Percentiles rank a stretch among this genome's conserved stretches.
Evolutionary conservation across 2,797 vertebrate species (phyloP).

Genomic region (Brachyalestes nurse): DNA sequence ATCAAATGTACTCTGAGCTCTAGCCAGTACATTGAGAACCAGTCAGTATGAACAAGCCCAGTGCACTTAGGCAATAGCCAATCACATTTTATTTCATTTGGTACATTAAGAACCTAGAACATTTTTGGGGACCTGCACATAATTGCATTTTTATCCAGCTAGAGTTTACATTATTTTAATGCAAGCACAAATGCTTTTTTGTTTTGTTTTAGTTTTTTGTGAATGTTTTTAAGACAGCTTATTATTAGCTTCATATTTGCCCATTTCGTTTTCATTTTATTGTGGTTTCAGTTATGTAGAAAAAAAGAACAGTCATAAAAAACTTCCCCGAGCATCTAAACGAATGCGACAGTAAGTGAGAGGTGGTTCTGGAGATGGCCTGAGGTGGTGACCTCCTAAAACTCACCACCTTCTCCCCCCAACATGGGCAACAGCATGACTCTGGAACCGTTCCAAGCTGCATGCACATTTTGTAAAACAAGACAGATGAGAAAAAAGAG

Average conservation of each 20-base stretch:
- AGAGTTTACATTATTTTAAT: constrained; percentile 65
- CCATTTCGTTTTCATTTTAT: constrained; percentile 38
- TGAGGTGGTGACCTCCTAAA: constrained; percentile 69
- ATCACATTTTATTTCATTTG: constrained; percentile 32
- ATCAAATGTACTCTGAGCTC: constrained; percentile 31
- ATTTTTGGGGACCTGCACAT: constrained; percentile 51
- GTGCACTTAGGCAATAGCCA: constrained; percentile 42
- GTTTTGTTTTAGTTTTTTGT: too few relatives aligned
- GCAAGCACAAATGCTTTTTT: constrained; percentile 93
- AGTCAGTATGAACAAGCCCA: constrained; percentile 29
- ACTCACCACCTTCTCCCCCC: constrained; percentile 80
- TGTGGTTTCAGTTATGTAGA: constrained; percentile 26
- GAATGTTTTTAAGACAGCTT: constrained; percentile 62
- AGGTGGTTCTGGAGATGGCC: constrained; percentile 44
- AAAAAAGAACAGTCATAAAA: constrained; percentile 30
- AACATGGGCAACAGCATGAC: constrained; percentile 93
- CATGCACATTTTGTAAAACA: constrained; percentile 96
- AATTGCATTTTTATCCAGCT: constrained; percentile 49
- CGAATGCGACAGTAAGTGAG: constrained; percentile 47
- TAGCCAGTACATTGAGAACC: constrained; percentile 39
- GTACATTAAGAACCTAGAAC: constrained; percentile 7
- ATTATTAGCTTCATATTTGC: constrained; percentile 50
- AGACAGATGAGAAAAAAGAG: constrained; percentile 81
- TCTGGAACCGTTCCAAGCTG: constrained; percentile 90
- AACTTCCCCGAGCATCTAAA: constrained; percentile 45